These are phyloP conservation scores for Austrofundulus limnaeus DNA, from an alignment of 2,113 vertebrate species.

Conservation along the genomic window DNA sequence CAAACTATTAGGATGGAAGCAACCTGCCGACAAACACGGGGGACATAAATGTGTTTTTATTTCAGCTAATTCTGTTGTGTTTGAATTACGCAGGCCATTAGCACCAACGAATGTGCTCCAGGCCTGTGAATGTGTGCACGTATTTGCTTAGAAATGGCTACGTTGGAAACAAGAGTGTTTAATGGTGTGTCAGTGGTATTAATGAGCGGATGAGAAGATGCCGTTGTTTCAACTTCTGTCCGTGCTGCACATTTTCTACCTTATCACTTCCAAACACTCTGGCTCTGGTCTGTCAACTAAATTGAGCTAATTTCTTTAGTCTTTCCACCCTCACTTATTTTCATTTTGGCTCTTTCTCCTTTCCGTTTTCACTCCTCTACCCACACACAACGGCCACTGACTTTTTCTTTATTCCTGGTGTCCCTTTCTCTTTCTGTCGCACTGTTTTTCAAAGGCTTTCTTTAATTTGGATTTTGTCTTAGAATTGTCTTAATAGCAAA, in stretches of 20 bases:
- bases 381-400: slow-evolving; percentile 39
- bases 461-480: slow-evolving; percentile 48
- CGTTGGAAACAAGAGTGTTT: slow-evolving; percentile 57
- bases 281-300: slow-evolving; percentile 62
- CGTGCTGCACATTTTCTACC: slow-evolving; percentile 46
- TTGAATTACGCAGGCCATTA: slow-evolving; percentile 73
- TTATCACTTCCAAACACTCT: slow-evolving; percentile 72
- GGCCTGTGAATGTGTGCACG: slow-evolving; percentile 18
- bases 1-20: slow-evolving; percentile 43
- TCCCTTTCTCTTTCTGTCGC: slow-evolving; percentile 23
- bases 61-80: slow-evolving; percentile 63
- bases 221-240: slow-evolving; percentile 51
- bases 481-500: slow-evolving; percentile 56
- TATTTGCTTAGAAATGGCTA: slow-evolving; percentile 49
- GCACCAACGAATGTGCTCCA: slow-evolving; percentile 50
- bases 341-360: slow-evolving; percentile 34
- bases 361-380: slow-evolving; percentile 18
- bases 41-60: slow-evolving; percentile 58
- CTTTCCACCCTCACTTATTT: slow-evolving; percentile 56
- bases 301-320: slow-evolving; percentile 69
- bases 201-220: slow-evolving; percentile 56
- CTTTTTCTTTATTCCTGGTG: slow-evolving; percentile 8
- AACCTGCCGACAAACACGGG: slow-evolving; percentile 53
- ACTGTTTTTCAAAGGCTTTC: slow-evolving; percentile 47
- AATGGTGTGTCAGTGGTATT: slow-evolving; percentile 56